Evolutionary conservation across 1,140 invertebrate species (phyloP).

Genomic region (Saccostrea cuccullata): DNA sequence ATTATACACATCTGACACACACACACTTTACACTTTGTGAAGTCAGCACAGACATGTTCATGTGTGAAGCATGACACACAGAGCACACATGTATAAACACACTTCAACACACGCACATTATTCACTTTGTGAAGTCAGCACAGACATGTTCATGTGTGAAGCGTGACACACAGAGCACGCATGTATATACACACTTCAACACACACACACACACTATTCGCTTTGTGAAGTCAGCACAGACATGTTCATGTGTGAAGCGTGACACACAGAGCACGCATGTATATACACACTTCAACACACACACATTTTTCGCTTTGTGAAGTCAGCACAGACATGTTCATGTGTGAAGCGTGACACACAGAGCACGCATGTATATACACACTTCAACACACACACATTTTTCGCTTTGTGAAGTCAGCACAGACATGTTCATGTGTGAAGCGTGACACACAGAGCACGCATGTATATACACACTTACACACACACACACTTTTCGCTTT

Average conservation of each 20-base stretch:
- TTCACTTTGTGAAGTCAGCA: too few relatives aligned
- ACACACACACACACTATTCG: too few relatives aligned
- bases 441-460: too few relatives aligned
- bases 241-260: neutral
- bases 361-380: neutral
- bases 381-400: neutral
- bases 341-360: conserved; percentile 23
- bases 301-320: too few relatives aligned
- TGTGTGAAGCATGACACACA: too few relatives aligned
- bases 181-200: neutral
- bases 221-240: conserved; percentile 37
- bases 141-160: neutral
- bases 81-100: too few relatives aligned
- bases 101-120: too few relatives aligned
- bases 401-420: conserved; percentile 33
- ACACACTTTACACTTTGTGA: neutral
- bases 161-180: conserved; percentile 25
- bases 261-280: too few relatives aligned
- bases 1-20: neutral
- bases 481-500: too few relatives aligned
- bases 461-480: too few relatives aligned
- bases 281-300: too few relatives aligned
- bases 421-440: conserved; percentile 5
- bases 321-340: too few relatives aligned
- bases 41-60: conserved; percentile 15